Percentiles rank a stretch among this genome's conserved stretches.
phyloP scores from a whole-genome alignment of 2,113 vertebrate species.

The Rhabdornis inornatus region DNA sequence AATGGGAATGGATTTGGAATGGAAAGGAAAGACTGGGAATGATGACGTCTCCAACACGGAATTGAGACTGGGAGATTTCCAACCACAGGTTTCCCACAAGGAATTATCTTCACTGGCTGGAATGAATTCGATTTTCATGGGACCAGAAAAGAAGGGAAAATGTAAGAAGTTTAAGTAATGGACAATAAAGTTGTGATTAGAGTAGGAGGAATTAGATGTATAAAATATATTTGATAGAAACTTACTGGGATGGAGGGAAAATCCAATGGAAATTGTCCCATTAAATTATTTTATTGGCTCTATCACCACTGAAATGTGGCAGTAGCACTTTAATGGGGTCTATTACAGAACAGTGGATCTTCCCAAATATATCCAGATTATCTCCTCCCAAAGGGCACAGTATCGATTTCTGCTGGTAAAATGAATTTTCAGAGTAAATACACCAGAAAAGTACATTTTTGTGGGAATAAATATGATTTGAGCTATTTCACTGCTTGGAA shows the following conservation, averaged over 20 bases:
- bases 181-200: background rate
- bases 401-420: background rate
- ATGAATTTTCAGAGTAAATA: background rate
- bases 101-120: background rate
- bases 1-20: background rate
- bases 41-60: background rate
- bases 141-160: background rate
- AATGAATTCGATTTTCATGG: background rate
- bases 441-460: background rate
- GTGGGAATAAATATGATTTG: background rate
- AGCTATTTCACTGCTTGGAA: background rate
- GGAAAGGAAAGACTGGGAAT: background rate
- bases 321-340: background rate
- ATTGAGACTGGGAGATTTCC: slow-evolving; percentile 1
- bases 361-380: background rate
- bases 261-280: background rate
- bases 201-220: background rate
- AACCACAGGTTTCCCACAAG: background rate
- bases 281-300: background rate
- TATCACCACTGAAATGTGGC: background rate
- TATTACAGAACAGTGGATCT: background rate
- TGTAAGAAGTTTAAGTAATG: background rate
- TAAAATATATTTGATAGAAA: background rate
- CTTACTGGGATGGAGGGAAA: background rate
- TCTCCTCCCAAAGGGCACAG: background rate